These are phyloP conservation scores for Siderastrea radians DNA, from an alignment of 92 coral and sea anemone species.

Conservation along the genomic window DNA sequence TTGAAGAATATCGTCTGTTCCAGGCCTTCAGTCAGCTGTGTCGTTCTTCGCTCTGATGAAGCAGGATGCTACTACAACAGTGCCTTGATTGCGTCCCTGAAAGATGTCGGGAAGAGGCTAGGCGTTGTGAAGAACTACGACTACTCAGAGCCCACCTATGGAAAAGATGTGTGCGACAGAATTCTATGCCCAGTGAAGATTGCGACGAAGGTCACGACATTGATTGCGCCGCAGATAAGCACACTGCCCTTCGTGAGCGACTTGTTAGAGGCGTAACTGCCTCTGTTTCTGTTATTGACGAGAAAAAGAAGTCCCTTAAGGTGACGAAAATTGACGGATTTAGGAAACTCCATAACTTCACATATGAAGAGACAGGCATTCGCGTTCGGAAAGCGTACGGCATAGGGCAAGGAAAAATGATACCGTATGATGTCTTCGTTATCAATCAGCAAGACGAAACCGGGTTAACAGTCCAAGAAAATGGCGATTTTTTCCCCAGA, in stretches of 20 bases:
- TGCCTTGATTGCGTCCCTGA: conserved; percentile 12
- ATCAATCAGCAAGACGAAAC: neutral
- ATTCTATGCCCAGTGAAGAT: conserved; percentile 51
- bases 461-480: neutral
- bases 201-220: conserved; percentile 66
- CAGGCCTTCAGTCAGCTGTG: conserved; percentile 2
- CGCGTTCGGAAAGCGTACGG: neutral
- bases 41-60: conserved; percentile 34
- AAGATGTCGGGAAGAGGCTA: neutral
- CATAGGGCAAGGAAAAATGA: neutral
- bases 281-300: neutral
- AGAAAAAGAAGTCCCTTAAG: neutral
- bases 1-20: neutral
- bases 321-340: neutral
- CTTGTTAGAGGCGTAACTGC: conserved; percentile 9
- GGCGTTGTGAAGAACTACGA: conserved; percentile 5
- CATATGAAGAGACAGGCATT: neutral
- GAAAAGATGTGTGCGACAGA: conserved; percentile 19
- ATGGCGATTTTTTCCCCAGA: neutral
- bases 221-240: conserved; percentile 41
- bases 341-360: neutral
- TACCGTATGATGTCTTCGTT: neutral
- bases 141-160: neutral
- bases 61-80: conserved; percentile 35
- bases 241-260: conserved; percentile 27